phyloP scores from a whole-genome alignment of 2,797 vertebrate genomes.

The Xenopus petersii region DNA sequence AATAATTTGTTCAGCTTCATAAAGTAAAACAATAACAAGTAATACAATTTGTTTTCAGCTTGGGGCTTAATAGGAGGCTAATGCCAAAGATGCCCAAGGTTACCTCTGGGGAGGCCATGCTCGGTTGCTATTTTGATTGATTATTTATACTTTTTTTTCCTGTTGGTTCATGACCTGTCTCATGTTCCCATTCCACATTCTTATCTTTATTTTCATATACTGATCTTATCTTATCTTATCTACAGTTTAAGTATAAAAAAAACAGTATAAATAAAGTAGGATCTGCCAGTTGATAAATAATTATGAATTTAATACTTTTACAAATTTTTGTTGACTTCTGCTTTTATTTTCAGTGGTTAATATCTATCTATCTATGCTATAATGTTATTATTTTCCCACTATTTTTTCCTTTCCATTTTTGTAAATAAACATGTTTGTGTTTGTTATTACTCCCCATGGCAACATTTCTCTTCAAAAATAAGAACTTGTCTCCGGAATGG shows the following conservation, averaged over 20 bases:
- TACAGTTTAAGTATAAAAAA: no score
- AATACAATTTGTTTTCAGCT: neutral
- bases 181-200: no score
- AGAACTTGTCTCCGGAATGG: slow-evolving; percentile 55
- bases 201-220: neutral
- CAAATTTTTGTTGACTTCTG: no score
- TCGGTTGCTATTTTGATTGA: neutral
- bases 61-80: neutral
- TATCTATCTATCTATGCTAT: neutral
- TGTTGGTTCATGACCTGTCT: no score
- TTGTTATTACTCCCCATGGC: slow-evolving; percentile 69
- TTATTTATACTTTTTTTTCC: neutral
- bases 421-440: slow-evolving; percentile 56
- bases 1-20: slow-evolving; percentile 1
- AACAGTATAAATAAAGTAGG: no score
- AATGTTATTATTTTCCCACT: slow-evolving; percentile 51
- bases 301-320: no score
- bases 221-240: neutral
- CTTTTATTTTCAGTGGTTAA: no score
- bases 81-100: neutral
- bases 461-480: slow-evolving; percentile 65
- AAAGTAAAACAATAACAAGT: neutral
- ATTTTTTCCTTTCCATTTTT: slow-evolving; percentile 50
- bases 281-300: no score
- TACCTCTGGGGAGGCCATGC: neutral